These are phyloP conservation scores for Apeira syringaria DNA, from an alignment of 2,888 invertebrate genomes.

Conservation along the genomic window DNA sequence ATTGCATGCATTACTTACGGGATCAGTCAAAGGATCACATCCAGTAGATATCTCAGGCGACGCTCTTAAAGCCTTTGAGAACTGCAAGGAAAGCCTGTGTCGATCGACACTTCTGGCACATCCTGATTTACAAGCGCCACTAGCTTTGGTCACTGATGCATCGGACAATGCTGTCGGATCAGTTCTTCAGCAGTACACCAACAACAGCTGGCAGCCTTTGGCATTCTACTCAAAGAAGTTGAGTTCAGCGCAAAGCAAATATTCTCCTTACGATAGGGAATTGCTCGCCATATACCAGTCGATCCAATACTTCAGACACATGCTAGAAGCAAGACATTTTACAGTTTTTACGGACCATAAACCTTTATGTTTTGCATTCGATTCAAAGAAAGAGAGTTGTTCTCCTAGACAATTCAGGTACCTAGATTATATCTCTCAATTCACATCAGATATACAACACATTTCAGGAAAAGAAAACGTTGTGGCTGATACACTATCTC, in stretches of 20 bases:
- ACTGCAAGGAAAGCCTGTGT: constrained; percentile 31
- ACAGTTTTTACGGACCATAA: constrained; percentile 33
- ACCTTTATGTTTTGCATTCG: constrained; percentile 44
- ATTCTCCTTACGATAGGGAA: constrained; percentile 48
- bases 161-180: not conserved
- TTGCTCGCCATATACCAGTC: constrained; percentile 43
- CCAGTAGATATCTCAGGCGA: constrained; percentile 30
- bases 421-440: constrained; percentile 30
- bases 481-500: constrained; percentile 38
- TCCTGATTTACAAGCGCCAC: constrained; percentile 35
- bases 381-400: constrained; percentile 31
- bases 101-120: constrained; percentile 36
- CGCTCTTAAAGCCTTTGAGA: constrained; percentile 30
- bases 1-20: constrained; percentile 3
- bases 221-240: constrained; percentile 4
- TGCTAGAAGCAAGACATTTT: constrained; percentile 6
- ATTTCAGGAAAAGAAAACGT: constrained; percentile 32
- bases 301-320: constrained; percentile 12
- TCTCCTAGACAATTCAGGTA: constrained; percentile 33
- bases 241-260: constrained; percentile 23
- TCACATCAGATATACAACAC: constrained; percentile 28
- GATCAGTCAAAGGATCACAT: constrained; percentile 40
- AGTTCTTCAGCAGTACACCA: not conserved
- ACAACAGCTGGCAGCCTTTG: not conserved
- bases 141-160: constrained; percentile 38